Evolutionary conservation across 2,888 invertebrate species (phyloP).

Genomic region (Baccha elongata): DNA sequence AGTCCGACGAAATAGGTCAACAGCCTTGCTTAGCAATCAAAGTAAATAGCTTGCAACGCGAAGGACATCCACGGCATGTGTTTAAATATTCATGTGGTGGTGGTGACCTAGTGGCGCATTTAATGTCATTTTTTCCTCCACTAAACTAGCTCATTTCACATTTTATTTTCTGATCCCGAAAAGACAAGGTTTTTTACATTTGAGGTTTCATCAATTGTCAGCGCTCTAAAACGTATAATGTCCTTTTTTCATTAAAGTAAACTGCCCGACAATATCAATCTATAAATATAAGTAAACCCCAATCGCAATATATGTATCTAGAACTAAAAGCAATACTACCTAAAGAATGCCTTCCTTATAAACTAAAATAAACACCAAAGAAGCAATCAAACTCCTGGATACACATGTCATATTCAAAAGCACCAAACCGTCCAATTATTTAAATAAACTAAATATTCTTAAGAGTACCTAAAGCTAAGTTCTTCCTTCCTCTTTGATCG

Average conservation of each 20-base stretch:
- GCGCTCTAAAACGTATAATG: too few relatives aligned
- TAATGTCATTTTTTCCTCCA: background rate
- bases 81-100: conserved; percentile 10
- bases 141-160: too few relatives aligned
- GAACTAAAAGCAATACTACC: conserved; percentile 15
- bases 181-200: too few relatives aligned
- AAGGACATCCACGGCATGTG: background rate
- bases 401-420: background rate
- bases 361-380: background rate
- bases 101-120: background rate
- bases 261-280: too few relatives aligned
- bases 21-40: background rate
- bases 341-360: conserved; percentile 33
- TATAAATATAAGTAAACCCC: too few relatives aligned
- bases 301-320: too few relatives aligned
- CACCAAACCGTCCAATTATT: conserved; percentile 9
- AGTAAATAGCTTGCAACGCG: background rate
- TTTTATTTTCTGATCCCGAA: background rate
- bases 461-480: background rate
- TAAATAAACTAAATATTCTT: background rate
- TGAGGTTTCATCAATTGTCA: too few relatives aligned
- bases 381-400: conserved; percentile 8
- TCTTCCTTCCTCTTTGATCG: background rate
- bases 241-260: too few relatives aligned
- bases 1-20: conserved; percentile 11